These are phyloP conservation scores for Neoitamus cyanurus DNA, from an alignment of 2,888 invertebrate genomes.

Conservation along the genomic window DNA sequence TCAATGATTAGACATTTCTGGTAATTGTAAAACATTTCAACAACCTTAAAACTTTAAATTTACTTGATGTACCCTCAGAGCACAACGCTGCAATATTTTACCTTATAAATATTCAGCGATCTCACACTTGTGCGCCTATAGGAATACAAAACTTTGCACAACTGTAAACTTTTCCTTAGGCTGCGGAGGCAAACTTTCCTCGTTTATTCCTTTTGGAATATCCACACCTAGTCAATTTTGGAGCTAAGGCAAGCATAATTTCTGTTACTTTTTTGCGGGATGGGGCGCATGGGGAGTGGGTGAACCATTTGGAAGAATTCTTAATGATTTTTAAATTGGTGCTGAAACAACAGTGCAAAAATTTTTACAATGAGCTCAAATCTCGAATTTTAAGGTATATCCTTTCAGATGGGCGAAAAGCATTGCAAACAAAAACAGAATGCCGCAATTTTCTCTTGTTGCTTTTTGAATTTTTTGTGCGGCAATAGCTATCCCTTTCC, in stretches of 20 bases:
- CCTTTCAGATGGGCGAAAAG: neutral
- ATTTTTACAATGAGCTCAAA: neutral
- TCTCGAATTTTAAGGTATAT: neutral
- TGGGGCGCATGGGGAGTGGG: neutral
- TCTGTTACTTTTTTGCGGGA: neutral
- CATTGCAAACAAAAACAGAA: too few species aligned
- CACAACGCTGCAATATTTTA: neutral
- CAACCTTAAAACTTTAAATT: neutral
- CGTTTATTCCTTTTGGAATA: neutral
- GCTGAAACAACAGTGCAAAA: neutral
- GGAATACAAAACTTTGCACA: neutral
- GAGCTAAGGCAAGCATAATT: neutral
- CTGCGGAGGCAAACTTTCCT: neutral
- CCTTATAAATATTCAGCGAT: slow-evolving; percentile 7
- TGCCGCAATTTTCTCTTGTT: too few species aligned
- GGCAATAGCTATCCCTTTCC: too few species aligned
- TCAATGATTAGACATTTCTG: neutral
- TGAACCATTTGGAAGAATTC: neutral
- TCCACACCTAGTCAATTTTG: neutral
- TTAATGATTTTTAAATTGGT: slow-evolving; percentile 14
- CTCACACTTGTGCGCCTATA: slow-evolving; percentile 13
- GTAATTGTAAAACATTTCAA: neutral
- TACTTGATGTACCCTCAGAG: neutral
- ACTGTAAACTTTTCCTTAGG: neutral
- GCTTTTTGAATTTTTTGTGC: too few species aligned